Evolutionary conservation across 2,113 vertebrate genomes (phyloP).

Genomic region (Okapia johnstoni): DNA sequence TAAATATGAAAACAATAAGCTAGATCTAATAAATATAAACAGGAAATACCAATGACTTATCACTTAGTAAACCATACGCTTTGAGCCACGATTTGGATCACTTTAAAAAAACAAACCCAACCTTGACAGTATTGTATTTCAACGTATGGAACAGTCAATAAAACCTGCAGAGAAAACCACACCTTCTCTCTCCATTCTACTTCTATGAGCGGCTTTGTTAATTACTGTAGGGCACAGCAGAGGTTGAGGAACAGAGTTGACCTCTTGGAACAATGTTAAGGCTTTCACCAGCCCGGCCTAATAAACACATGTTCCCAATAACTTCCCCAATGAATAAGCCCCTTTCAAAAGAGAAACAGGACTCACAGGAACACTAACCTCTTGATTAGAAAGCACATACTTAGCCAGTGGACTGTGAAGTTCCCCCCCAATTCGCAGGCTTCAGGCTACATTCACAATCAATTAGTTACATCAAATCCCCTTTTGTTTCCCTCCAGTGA

Average conservation of each 20-base stretch:
- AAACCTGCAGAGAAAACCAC: slow-evolving; percentile 13
- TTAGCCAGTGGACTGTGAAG: slow-evolving; percentile 63
- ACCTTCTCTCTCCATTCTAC: slow-evolving; percentile 15
- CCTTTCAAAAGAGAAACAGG: slow-evolving; percentile 72
- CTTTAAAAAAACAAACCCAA: slow-evolving; percentile 38
- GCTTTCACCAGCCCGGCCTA: slow-evolving; percentile 58
- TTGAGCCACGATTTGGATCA: neutral
- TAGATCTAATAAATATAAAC: slow-evolving; percentile 46
- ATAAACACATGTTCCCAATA: slow-evolving; percentile 80
- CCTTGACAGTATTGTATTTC: neutral
- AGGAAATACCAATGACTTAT: slow-evolving; percentile 61
- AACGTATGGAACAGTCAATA: slow-evolving; percentile 23
- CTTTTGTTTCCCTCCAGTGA: slow-evolving; percentile 59
- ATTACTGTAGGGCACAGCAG: slow-evolving; percentile 46
- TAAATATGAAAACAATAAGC: slow-evolving; percentile 41
- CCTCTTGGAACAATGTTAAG: slow-evolving; percentile 68
- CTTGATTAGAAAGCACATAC: slow-evolving; percentile 70
- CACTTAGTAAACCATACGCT: slow-evolving; percentile 14
- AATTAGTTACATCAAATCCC: slow-evolving; percentile 71
- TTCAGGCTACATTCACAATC: slow-evolving; percentile 60
- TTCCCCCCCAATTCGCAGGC: slow-evolving; percentile 33
- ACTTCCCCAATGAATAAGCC: slow-evolving; percentile 65
- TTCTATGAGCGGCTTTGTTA: slow-evolving; percentile 22
- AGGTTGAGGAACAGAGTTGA: slow-evolving; percentile 60
- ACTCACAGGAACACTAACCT: slow-evolving; percentile 72